Evolutionary conservation across 2,888 invertebrate genomes (phyloP).

Genomic region (Drosophila affinis): DNA sequence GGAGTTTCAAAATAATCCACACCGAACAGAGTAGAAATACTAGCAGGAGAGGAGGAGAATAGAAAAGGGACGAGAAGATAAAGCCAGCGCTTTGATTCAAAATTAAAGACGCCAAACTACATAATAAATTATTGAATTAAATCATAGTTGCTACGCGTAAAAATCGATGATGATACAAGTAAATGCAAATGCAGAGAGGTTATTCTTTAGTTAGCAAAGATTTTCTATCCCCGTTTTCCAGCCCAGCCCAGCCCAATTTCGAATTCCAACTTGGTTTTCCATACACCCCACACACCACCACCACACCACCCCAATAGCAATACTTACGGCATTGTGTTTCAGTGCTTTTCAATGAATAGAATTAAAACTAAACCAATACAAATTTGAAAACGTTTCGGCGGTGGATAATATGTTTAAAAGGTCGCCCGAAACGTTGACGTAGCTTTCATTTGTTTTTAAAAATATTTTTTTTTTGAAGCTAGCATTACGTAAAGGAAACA

Average conservation of each 20-base stretch:
- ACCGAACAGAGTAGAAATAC: constrained; percentile 11
- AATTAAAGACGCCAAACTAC: constrained; percentile 63
- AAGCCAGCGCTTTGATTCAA: constrained; percentile 66
- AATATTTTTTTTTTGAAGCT: constrained; percentile 55
- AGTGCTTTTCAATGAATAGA: constrained; percentile 27
- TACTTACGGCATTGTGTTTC: constrained; percentile 28
- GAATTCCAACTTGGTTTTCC: constrained; percentile 23
- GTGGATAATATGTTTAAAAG: constrained; percentile 44
- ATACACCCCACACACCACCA: constrained; percentile 7
- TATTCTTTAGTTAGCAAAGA: constrained; percentile 72
- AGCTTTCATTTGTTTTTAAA: constrained; percentile 65
- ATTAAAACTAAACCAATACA: constrained; percentile 4
- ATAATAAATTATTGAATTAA: constrained; percentile 42
- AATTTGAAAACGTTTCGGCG: constrained; percentile 43
- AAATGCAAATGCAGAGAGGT: background rate
- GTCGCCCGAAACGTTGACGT: constrained; percentile 47
- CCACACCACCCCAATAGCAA: constrained; percentile 14
- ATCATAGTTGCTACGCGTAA: constrained; percentile 37
- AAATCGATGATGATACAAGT: constrained; percentile 11
- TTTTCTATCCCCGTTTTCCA: constrained; percentile 40
- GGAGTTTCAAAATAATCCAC: constrained; percentile 31
- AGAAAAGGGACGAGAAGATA: constrained; percentile 27
- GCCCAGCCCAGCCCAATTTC: constrained; percentile 1
- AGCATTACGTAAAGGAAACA: constrained; percentile 32
- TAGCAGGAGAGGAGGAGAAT: constrained; percentile 27